A percentile compares a stretch with the other conserved stretches of the same genome.
phyloP scores from a whole-genome alignment of 2,113 vertebrate species.

The Brevimyrus niger region DNA sequence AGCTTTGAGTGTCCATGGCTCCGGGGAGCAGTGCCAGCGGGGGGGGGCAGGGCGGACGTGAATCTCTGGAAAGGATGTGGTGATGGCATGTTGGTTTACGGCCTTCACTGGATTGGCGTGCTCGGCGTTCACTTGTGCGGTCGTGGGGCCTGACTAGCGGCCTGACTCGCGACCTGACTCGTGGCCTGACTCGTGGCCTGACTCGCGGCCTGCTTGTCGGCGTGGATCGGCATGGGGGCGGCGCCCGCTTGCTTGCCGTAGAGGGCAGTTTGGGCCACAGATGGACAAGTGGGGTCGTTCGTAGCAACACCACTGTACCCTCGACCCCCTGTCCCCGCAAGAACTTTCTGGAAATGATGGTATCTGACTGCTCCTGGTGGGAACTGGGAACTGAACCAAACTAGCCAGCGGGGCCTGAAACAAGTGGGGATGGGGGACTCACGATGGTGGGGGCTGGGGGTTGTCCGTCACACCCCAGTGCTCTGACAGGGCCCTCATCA shows the following conservation, averaged over 20 bases:
- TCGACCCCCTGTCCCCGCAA: not conserved
- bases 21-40: too few species aligned
- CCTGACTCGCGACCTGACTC: too few species aligned
- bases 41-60: too few species aligned
- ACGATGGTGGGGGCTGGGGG: not conserved
- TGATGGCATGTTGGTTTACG: not conserved
- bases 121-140: not conserved
- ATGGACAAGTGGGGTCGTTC: not conserved
- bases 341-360: constrained; percentile 3
- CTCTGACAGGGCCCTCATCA: not conserved
- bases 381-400: constrained; percentile 1
- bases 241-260: not conserved
- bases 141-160: too few species aligned
- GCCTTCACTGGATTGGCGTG: not conserved
- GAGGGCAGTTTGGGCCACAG: not conserved
- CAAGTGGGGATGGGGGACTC: not conserved
- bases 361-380: constrained; percentile 12
- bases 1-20: too few species aligned
- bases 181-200: too few species aligned
- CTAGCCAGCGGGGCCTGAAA: not conserved
- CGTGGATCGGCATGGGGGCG: not conserved
- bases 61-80: not conserved
- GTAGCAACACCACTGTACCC: not conserved
- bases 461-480: not conserved
- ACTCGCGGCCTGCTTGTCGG: not conserved